Conservation (phyloP, 1,140 invertebrate genomes). For the Pogonus chalceus region DNA sequence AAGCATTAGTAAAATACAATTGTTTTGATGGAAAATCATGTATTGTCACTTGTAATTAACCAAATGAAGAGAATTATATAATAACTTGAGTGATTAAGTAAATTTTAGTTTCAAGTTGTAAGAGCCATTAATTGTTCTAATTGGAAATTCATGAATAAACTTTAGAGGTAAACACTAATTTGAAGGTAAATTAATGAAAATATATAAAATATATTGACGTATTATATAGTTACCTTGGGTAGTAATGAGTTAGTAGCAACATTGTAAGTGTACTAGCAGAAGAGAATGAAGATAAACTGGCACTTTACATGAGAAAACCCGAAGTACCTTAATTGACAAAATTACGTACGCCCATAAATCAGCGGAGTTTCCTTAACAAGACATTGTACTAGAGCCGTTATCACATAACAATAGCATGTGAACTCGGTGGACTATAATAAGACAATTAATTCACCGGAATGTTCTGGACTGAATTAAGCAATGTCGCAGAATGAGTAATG, state of each 20-base stretch:
- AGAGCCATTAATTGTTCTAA: no score
- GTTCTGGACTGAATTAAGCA: conserved; percentile 1
- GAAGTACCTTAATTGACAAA: conserved; percentile 7
- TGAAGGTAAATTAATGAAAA: no score
- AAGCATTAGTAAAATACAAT: no score
- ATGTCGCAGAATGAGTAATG: background rate
- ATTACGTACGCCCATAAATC: conserved; percentile 3
- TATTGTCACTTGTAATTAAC: no score
- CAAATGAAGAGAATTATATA: no score
- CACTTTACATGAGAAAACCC: conserved; percentile 5
- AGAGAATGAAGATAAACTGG: background rate
- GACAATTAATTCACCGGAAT: conserved; percentile 6
- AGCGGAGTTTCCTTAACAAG: conserved; percentile 3
- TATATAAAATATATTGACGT: no score
- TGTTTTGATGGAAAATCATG: no score
- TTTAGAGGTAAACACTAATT: no score
- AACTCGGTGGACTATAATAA: conserved; percentile 4
- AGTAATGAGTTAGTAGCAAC: background rate
- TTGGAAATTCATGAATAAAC: no score
- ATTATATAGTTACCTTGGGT: no score
- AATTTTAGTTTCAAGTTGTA: no score
- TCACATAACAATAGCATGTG: conserved; percentile 5
- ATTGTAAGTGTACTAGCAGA: background rate
- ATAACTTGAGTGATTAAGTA: no score
- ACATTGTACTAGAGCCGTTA: conserved; percentile 1